A percentile compares a stretch with the other conserved stretches of the same genome.
These are phyloP conservation scores for Drosophila stalkeri DNA, from an alignment of 2,888 invertebrate genomes.

Conservation along the genomic window DNA sequence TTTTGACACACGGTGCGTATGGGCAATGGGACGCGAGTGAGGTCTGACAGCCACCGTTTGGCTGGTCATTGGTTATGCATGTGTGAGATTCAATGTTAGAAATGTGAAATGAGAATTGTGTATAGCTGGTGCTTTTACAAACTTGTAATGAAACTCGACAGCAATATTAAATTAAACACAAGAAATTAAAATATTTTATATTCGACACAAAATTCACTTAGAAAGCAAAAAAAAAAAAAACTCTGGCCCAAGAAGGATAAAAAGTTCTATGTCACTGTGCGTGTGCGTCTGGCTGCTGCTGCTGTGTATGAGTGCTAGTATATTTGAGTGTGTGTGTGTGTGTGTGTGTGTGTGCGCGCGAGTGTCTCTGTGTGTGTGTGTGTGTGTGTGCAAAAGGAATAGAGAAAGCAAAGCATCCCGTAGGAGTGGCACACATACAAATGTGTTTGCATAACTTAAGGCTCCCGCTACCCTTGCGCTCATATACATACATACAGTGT, in stretches of 20 bases:
- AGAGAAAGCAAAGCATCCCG: constrained; percentile 76
- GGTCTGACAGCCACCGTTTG: constrained; percentile 29
- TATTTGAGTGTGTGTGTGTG: constrained; percentile 5
- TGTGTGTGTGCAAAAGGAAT: constrained; percentile 65
- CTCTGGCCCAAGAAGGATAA: constrained; percentile 35
- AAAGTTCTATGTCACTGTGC: constrained; percentile 44
- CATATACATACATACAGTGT: background rate
- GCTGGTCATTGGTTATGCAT: constrained; percentile 29
- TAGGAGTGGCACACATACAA: constrained; percentile 74
- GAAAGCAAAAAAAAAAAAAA: constrained; percentile 25
- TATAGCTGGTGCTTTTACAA: constrained; percentile 47
- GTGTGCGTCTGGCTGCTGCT: constrained; percentile 17
- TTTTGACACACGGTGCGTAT: constrained; percentile 68
- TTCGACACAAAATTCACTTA: constrained; percentile 26
- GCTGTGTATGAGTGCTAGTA: constrained; percentile 28
- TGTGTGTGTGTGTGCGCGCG: constrained; percentile 3
- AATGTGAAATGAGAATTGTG: constrained; percentile 23
- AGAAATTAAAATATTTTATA: constrained; percentile 31
- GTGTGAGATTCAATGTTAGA: constrained; percentile 27
- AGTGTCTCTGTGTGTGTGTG: constrained; percentile 27
- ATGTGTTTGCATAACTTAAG: constrained; percentile 76
- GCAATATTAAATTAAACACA: constrained; percentile 19
- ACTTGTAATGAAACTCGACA: constrained; percentile 30
- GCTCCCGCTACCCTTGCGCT: constrained; percentile 28
- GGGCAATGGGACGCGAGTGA: constrained; percentile 33